Base-by-base conservation (phyloP, 2,113 vertebrate species). In the Collichthys lucidus region DNA sequence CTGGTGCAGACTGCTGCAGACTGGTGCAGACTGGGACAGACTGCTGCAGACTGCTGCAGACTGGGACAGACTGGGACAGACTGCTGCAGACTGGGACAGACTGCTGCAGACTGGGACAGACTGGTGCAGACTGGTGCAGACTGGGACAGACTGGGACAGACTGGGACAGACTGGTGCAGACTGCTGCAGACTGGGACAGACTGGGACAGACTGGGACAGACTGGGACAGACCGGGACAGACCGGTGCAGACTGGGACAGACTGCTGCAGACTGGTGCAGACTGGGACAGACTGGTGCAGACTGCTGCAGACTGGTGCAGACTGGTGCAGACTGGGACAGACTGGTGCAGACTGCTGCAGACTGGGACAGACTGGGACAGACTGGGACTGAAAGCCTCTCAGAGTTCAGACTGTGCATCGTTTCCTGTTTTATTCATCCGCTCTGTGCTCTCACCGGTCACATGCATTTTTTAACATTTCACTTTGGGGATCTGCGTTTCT, bases 361-460 rank as follows among this genome's bases (percentile, higher is more conserved):
- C 72, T 86, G 47, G 60, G 68, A 50, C 65, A 55, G 61, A 31
- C 29, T 29, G 29, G 2, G 68, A 50, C 65, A 55, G 56, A 35
- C 31, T 35, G 31, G 31, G 5, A 5, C 31, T n/a, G n/a, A n/a
- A 20, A 63, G 65, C 61, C 60, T 74, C 50, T 74, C 50, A 55
- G 57, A 63, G 29, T 55, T 56, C 79, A 88, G 74, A 63, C 72
- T 85, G 60, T 85, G 75, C 20, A 16, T 71, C 42, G 12, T 19
- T 77, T 88, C 77, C 62, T 94, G 90, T 87, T 93, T 93, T 94
- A 94, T 92, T 94, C 70, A 92, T 93, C 86, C 35, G 69, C 72
- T 87, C 84, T 87, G 85, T 86, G 53, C 91, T 86, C 85, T 71
- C 79, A 80, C 67, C 53, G 59, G 80, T 76, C 62, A 26, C 91